Conservation (phyloP, 2,113 vertebrate genomes). For the Chionodraco myersi region DNA sequence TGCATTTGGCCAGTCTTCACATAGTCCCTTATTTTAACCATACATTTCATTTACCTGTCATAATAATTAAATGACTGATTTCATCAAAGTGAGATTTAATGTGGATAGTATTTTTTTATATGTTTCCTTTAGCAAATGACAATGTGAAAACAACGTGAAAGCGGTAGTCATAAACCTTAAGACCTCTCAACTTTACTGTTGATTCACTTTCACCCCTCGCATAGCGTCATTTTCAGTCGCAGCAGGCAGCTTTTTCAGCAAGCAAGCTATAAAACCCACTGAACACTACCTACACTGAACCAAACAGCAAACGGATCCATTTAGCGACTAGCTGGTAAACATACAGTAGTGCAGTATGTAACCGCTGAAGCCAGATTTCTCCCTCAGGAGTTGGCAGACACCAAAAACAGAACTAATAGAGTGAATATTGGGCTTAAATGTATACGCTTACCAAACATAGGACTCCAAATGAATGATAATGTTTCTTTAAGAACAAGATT, state of each 20-base stretch:
- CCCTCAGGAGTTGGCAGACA: too few species aligned
- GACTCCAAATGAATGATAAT: background rate
- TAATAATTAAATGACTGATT: background rate
- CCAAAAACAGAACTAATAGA: background rate
- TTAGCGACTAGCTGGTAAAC: background rate
- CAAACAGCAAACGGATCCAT: background rate
- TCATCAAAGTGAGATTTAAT: background rate
- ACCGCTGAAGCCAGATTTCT: too few species aligned
- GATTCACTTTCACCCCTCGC: background rate
- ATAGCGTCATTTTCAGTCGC: background rate
- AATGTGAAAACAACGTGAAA: background rate
- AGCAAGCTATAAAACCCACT: background rate
- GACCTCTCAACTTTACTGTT: background rate
- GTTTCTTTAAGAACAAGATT: background rate
- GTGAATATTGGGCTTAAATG: background rate
- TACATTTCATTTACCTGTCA: too few species aligned
- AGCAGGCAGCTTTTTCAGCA: background rate
- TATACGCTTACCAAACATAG: background rate
- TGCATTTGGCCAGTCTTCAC: constrained; percentile 2
- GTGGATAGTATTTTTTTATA: background rate
- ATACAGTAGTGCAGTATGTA: background rate
- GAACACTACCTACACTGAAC: background rate
- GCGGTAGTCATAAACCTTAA: background rate
- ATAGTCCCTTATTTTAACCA: background rate
- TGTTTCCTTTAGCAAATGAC: background rate